These are phyloP conservation scores for Clivina fossor DNA, from an alignment of 2,888 invertebrate genomes.

Conservation along the genomic window DNA sequence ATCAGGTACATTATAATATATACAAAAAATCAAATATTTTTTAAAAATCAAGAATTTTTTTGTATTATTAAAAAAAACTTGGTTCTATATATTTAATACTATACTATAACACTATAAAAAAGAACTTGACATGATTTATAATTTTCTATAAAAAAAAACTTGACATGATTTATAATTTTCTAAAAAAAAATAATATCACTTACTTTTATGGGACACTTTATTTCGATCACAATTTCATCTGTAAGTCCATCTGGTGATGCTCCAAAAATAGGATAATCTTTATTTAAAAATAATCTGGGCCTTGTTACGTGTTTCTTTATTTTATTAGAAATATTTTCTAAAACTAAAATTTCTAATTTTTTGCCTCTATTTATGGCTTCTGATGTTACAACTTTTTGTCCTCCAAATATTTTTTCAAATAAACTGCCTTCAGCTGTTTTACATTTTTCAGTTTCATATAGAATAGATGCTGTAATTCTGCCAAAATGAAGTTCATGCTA, in stretches of 20 bases:
- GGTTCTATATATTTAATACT: no score
- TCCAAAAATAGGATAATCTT: conserved; percentile 19
- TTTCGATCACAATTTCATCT: conserved; percentile 20
- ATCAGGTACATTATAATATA: no score
- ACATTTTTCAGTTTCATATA: background rate
- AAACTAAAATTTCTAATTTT: conserved; percentile 5
- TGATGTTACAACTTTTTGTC: background rate
- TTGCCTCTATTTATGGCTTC: background rate
- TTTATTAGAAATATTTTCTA: background rate
- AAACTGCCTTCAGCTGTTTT: background rate
- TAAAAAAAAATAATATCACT: no score
- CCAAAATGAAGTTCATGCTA: background rate
- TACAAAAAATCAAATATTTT: no score
- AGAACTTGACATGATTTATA: no score
- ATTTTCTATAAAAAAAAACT: no score
- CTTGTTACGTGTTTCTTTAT: background rate
- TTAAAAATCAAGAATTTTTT: no score
- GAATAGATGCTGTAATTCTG: background rate
- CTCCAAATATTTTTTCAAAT: background rate
- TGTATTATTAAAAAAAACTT: no score
- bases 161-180: no score
- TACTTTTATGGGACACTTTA: conserved; percentile 35
- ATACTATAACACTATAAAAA: no score
- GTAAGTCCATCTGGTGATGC: conserved; percentile 30
- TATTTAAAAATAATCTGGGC: background rate